Evolutionary conservation across 2,888 invertebrate genomes (phyloP).

Genomic region (Lasius platythorax): DNA sequence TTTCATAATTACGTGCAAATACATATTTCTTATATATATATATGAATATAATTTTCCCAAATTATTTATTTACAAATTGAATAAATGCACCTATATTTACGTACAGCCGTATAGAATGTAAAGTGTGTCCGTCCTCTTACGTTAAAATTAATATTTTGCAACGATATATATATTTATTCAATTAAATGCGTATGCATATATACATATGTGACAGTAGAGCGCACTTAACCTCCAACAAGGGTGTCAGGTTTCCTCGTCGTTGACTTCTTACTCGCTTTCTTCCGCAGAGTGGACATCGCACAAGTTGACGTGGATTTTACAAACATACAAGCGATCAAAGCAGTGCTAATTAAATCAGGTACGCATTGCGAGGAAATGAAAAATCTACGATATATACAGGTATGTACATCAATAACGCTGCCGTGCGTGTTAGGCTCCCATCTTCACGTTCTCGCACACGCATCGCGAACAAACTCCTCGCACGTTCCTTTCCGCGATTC

Average conservation of each 20-base stretch:
- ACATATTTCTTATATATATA: not conserved
- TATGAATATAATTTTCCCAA: not conserved
- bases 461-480: slow-evolving; percentile 19
- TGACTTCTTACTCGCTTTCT: slow-evolving; percentile 56
- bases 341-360: slow-evolving; percentile 55
- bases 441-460: slow-evolving; percentile 4
- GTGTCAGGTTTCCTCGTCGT: slow-evolving; percentile 29
- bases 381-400: slow-evolving; percentile 54
- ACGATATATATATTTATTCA: not conserved
- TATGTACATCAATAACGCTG: slow-evolving; percentile 61
- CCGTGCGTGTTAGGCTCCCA: not conserved
- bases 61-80: not conserved
- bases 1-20: not conserved
- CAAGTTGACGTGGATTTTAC: slow-evolving; percentile 7
- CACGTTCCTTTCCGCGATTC: not conserved
- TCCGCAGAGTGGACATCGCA: slow-evolving; percentile 60
- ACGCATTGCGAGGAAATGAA: slow-evolving; percentile 48
- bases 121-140: not conserved
- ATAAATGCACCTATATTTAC: not conserved
- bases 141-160: not conserved
- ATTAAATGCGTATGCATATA: slow-evolving; percentile 8
- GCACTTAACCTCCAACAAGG: slow-evolving; percentile 66
- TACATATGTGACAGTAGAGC: not conserved
- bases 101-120: not conserved
- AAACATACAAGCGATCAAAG: slow-evolving; percentile 22